These are phyloP conservation scores for Dioctria linearis DNA, from an alignment of 2,888 invertebrate species.

Conservation along the genomic window DNA sequence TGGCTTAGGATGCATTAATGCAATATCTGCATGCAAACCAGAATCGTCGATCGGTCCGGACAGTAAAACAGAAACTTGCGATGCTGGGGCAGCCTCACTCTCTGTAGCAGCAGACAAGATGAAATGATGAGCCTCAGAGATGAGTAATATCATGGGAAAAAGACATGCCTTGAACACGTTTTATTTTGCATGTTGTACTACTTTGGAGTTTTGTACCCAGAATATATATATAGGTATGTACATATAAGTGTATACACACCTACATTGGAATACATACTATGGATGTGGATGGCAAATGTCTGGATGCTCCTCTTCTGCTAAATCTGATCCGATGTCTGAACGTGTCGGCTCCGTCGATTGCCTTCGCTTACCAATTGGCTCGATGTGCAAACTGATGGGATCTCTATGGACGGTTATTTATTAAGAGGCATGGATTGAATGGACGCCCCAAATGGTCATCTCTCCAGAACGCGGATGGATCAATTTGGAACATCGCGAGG, in stretches of 20 bases:
- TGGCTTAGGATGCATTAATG: constrained; percentile 56
- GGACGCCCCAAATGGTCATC: constrained; percentile 60
- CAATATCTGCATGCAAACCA: constrained; percentile 61
- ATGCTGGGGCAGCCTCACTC: not conserved
- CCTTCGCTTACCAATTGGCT: constrained; percentile 55
- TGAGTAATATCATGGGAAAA: constrained; percentile 53
- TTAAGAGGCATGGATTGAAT: constrained; percentile 62
- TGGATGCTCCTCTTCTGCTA: not conserved
- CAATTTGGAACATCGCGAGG: constrained; percentile 61
- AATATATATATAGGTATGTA: not conserved
- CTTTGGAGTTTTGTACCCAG: constrained; percentile 9
- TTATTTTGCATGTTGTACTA: constrained; percentile 50
- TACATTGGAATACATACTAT: not conserved
- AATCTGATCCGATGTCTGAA: constrained; percentile 34
- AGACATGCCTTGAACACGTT: constrained; percentile 26
- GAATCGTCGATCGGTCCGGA: constrained; percentile 57
- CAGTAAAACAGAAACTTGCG: not conserved
- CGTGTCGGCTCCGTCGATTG: constrained; percentile 56
- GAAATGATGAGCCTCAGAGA: constrained; percentile 44
- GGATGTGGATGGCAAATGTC: constrained; percentile 5
- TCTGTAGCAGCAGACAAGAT: constrained; percentile 40
- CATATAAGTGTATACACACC: no score
- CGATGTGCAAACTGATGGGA: constrained; percentile 55
- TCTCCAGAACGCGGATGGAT: constrained; percentile 55
- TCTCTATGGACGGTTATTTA: constrained; percentile 61